Evolutionary conservation across 2,797 vertebrate species (phyloP).

Genomic region (Urosaurus nigricauda): DNA sequence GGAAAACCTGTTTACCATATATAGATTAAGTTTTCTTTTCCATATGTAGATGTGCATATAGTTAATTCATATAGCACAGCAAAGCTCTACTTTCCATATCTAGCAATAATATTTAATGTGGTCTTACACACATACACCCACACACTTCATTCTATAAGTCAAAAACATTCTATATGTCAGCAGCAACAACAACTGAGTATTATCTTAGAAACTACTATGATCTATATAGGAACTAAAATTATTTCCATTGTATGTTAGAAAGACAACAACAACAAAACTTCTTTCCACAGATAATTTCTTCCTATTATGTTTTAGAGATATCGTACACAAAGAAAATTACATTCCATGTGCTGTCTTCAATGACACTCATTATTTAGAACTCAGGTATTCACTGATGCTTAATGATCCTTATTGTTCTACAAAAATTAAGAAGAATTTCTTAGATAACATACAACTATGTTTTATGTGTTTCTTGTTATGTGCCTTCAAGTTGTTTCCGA

Average conservation of each 20-base stretch:
- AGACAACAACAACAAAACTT: constrained; percentile 65
- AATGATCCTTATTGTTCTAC: constrained; percentile 83
- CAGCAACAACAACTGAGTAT: too few relatives aligned
- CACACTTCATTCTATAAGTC: too few relatives aligned
- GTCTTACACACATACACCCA: too few relatives aligned
- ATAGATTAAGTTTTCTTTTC: too few relatives aligned
- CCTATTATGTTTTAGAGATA: constrained; percentile 74
- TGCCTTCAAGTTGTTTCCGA: too few relatives aligned
- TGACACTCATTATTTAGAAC: constrained; percentile 74
- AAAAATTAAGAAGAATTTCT: constrained; percentile 56
- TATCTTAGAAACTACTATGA: constrained; percentile 7
- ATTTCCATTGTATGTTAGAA: constrained; percentile 47
- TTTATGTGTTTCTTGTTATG: too few relatives aligned
- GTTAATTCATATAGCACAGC: too few relatives aligned
- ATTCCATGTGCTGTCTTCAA: constrained; percentile 72
- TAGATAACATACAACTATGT: neutral
- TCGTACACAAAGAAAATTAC: constrained; percentile 74
- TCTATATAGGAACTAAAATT: constrained; percentile 67
- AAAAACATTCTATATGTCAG: too few relatives aligned
- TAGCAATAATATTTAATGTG: too few relatives aligned
- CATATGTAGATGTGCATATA: too few relatives aligned
- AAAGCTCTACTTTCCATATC: too few relatives aligned
- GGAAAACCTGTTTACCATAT: too few relatives aligned
- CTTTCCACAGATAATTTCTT: constrained; percentile 75
- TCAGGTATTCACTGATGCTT: constrained; percentile 81